These are phyloP conservation scores for Clarias laeviceps DNA, from an alignment of 2,797 vertebrate genomes.

Conservation along the genomic window DNA sequence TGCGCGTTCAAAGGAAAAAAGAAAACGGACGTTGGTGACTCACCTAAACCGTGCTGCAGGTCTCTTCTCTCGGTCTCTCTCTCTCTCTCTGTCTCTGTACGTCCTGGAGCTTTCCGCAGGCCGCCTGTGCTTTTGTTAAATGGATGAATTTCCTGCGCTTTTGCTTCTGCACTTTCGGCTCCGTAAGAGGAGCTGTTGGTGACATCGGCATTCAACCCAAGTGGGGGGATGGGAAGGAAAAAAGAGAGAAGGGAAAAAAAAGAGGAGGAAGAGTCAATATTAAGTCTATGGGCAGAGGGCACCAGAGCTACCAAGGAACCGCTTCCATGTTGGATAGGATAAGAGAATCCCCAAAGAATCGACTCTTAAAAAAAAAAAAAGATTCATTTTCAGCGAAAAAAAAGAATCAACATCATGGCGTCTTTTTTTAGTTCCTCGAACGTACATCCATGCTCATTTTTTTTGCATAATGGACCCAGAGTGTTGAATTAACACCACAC, in stretches of 20 bases:
- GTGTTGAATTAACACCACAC: too few relatives aligned
- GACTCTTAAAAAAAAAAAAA: not conserved
- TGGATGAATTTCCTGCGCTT: slow-evolving; percentile 41
- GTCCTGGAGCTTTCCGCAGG: slow-evolving; percentile 16
- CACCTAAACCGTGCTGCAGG: slow-evolving; percentile 15
- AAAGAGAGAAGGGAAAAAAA: slow-evolving; percentile 16
- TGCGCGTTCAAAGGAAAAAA: not conserved
- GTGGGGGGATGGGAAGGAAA: slow-evolving; percentile 56
- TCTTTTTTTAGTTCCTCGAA: not conserved
- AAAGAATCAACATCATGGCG: not conserved
- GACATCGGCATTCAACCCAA: slow-evolving; percentile 59
- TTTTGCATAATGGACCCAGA: too few relatives aligned
- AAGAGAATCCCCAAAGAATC: not conserved
- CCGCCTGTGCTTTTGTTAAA: slow-evolving; percentile 40
- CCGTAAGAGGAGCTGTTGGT: slow-evolving; percentile 54
- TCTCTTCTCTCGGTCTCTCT: not conserved
- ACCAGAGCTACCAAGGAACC: slow-evolving; percentile 51
- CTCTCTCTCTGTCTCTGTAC: not conserved
- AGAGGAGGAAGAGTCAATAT: slow-evolving; percentile 46
- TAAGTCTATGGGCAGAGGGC: slow-evolving; percentile 49
- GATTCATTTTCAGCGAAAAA: not conserved
- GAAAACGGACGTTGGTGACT: not conserved
- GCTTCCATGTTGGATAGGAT: slow-evolving; percentile 33
- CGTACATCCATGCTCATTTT: not conserved
- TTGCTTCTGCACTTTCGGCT: slow-evolving; percentile 53